Percentiles rank a stretch among this genome's conserved stretches.
phyloP scores from a whole-genome alignment of 2,888 invertebrate species.

The Sphecodes monilicornis region DNA sequence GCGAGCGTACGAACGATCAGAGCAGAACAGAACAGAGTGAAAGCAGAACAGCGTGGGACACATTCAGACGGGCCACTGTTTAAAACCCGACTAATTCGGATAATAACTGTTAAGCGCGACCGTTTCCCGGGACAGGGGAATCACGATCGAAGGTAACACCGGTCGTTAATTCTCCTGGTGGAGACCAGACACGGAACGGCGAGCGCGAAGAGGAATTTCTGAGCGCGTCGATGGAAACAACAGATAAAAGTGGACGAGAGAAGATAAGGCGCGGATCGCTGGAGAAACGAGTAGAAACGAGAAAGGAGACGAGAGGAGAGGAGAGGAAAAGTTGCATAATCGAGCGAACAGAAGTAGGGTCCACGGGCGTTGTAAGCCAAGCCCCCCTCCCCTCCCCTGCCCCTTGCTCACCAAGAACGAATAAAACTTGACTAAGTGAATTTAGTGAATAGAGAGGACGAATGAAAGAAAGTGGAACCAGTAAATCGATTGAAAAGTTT shows the following conservation, averaged over 20 bases:
- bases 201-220: background rate
- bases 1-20: background rate
- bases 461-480: conserved; percentile 75
- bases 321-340: conserved; percentile 73
- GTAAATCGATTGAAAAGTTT: conserved; percentile 78
- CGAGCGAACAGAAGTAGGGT: conserved; percentile 67
- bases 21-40: background rate
- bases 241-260: conserved; percentile 37
- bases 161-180: conserved; percentile 6
- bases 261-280: conserved; percentile 43
- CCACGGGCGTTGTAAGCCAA: conserved; percentile 71
- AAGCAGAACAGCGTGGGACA: background rate
- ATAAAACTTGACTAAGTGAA: conserved; percentile 79
- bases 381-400: conserved; percentile 61
- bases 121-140: background rate
- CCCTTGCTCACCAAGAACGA: conserved; percentile 40
- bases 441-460: conserved; percentile 75
- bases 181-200: background rate
- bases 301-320: background rate
- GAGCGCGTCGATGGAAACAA: conserved; percentile 25
- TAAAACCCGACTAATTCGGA: background rate
- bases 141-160: background rate
- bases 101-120: background rate
- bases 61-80: background rate
- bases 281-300: background rate